Evolutionary conservation across 2,797 vertebrate genomes (phyloP), one percentile per base, ranked within the genome.

Genomic region (Chaetophractus vellerosus): DNA sequence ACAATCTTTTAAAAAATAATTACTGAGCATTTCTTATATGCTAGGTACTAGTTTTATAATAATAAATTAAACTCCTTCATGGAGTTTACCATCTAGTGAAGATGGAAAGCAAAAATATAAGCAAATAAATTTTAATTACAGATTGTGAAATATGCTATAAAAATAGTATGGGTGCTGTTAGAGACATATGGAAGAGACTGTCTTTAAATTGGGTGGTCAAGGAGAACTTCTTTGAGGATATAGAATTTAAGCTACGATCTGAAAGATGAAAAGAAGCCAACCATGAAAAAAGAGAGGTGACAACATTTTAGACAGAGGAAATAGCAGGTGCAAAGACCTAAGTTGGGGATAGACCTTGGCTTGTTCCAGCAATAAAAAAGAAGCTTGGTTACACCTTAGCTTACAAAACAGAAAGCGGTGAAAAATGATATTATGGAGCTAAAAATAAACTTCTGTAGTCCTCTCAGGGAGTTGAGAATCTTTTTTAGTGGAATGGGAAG

Each of bases 1-100:
- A 91, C 28, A 64, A 41, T 89, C 50, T 93, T 50, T 89, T 94
- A 57, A 55, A 38, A 92, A 55, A 66, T 85, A 80, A 82, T 94
- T 87, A 63, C 78, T 41, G 28, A 64, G 36, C 16, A 78, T 4
- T 16, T 93, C 76, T 72, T 33, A n/a, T 74, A 4, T 76, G 28
- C 38, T 90, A n/a, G n/a, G n/a, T n/a, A 80, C 0, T 55, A 87
- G 31, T 19, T 69, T 91, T 38, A 38, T 48, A 71, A 38, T 57
- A 41, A 68, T 68, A 86, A 86, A 61, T 79, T 81, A 36, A 91
- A 48, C 28, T 41, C 8, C 21, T 91, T 86, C 12, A 24, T 55
- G 48, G 33, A 36, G 4, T 69, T 79, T 79, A 90, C 8, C 79
- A n/a, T 84, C 61, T 90, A 76, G 19, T 84, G 4, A 83, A 86